Conservation (phyloP, 2,888 invertebrate genomes). For the Terebella lapidaria region DNA sequence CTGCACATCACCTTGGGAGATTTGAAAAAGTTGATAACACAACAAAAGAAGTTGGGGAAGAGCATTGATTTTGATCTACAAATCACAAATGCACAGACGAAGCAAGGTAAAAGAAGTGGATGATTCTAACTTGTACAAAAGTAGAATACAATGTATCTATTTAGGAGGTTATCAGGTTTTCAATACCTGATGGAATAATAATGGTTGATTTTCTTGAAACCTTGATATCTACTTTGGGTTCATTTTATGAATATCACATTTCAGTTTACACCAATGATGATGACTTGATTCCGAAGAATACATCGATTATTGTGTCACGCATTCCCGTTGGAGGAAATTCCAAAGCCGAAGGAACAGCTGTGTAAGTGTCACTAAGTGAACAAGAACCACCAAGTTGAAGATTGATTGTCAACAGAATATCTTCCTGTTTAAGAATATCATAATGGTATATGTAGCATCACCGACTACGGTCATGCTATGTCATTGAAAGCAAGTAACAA, state of each 20-base stretch:
- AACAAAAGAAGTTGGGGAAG: constrained; percentile 90
- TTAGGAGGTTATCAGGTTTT: too few relatives aligned
- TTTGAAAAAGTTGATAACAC: constrained; percentile 88
- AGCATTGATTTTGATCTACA: constrained; percentile 92
- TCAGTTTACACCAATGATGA: constrained; percentile 87
- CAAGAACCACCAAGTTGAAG: too few relatives aligned
- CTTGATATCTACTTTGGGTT: background rate
- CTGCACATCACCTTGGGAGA: constrained; percentile 92
- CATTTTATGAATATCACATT: background rate
- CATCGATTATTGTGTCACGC: constrained; percentile 89
- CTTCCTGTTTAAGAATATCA: too few relatives aligned
- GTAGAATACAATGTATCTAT: too few relatives aligned
- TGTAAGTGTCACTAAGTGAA: background rate
- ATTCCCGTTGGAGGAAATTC: constrained; percentile 64
- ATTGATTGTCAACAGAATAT: too few relatives aligned
- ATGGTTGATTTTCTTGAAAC: too few relatives aligned
- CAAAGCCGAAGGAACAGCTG: background rate
- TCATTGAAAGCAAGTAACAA: too few relatives aligned
- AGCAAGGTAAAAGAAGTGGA: constrained; percentile 71
- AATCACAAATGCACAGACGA: constrained; percentile 93
- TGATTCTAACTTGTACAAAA: too few relatives aligned
- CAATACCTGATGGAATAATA: too few relatives aligned
- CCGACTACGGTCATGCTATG: too few relatives aligned
- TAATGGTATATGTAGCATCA: too few relatives aligned
- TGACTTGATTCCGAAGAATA: constrained; percentile 91